Base-by-base conservation (phyloP, 2,888 invertebrate species). In the Eugnorisma glareosa region DNA sequence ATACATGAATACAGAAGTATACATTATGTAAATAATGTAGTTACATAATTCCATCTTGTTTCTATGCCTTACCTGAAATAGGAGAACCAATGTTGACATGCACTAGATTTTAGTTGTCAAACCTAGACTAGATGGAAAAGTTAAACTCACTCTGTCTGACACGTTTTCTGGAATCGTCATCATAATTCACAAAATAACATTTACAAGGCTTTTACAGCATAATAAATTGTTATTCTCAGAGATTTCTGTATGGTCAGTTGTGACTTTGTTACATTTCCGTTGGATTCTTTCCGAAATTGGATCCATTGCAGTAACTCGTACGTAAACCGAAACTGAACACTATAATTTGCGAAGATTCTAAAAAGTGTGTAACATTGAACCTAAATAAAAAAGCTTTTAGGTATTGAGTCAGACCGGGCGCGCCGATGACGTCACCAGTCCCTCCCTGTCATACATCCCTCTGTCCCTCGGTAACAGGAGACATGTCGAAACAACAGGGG, bases 361-460 rank as follows among this genome's bases (percentile, higher is more conserved):
- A 59, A 51, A 63, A 75, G 7, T 69, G 43, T 1, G 68, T 59
- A 67, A 74, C 28, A 21, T 21, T n/a, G 35, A 24, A 72, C 57
- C 7, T 5, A 35, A 73, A 59, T 67, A 76, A 15, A 40, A 40
- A 35, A 76, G 67, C 73, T 79, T 78, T 71, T 43, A 64, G 64
- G 28, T 40, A 67, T 35, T 86, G 79, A 79, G 75, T 86, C 83
- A 86, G 13, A 15, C 13, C 64, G 81, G 76, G 83, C 75, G 76
- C 75, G 81, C 51, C 75, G 64, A 24, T 88, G 86, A 83, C 79
- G 86, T 79, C 73, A 84, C 21, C 57, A 67, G 87, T 80, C 82
- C 63, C 82, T 84, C 83, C 83, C 81, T 78, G 61, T 57, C 79
- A 84, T 57, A 86, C 63, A 77, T 79, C 77, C 75, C 75, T 73